phyloP scores from a whole-genome alignment of 2,113 vertebrate species.

The Maccullochella peelii region DNA sequence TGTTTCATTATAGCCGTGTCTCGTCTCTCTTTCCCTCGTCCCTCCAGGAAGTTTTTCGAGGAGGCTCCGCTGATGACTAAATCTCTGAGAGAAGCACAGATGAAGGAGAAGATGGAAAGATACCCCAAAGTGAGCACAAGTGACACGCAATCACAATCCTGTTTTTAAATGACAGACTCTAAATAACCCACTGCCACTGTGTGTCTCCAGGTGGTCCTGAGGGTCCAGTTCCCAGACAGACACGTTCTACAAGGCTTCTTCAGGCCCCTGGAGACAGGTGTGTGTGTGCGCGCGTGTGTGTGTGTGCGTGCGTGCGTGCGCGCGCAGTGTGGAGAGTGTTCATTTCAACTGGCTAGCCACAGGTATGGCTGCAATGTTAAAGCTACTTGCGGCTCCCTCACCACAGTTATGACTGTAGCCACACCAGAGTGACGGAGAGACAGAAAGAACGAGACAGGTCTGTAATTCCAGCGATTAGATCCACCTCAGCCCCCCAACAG shows the following conservation, averaged over 20 bases:
- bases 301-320: constrained; percentile 1
- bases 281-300: constrained; percentile 31
- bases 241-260: constrained; percentile 94
- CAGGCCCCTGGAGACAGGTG: constrained; percentile 91
- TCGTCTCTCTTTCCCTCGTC: background rate
- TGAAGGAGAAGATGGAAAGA: constrained; percentile 90
- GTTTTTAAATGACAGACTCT: background rate
- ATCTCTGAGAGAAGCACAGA: constrained; percentile 87
- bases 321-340: constrained; percentile 30
- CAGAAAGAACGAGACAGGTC: constrained; percentile 66
- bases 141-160: background rate
- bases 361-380: constrained; percentile 78
- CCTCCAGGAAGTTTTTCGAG: constrained; percentile 88
- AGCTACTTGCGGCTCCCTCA: constrained; percentile 66
- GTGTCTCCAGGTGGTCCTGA: constrained; percentile 88
- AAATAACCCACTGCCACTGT: background rate
- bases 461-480: constrained; percentile 70
- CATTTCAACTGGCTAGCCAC: constrained; percentile 74
- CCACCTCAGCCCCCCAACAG: constrained; percentile 58
- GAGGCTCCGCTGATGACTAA: constrained; percentile 93
- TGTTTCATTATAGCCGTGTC: background rate
- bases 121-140: constrained; percentile 90
- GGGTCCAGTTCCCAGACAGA: constrained; percentile 94
- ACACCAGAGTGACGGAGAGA: constrained; percentile 65
- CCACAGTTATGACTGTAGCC: constrained; percentile 70